Conservation (phyloP, 2,113 vertebrate genomes). For the Lepisosteus osseus region DNA sequence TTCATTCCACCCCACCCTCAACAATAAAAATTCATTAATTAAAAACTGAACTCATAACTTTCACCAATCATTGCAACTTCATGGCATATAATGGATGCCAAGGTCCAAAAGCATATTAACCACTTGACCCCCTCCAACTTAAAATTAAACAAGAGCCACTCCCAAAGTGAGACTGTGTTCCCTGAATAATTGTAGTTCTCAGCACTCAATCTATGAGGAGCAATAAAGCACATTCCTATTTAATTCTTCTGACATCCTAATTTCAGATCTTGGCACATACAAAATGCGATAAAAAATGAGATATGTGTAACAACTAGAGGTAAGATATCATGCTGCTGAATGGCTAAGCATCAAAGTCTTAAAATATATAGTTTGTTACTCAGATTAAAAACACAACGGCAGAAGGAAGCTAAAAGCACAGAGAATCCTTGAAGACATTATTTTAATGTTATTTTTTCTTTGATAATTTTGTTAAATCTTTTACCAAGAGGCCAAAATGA, state of each 20-base stretch:
- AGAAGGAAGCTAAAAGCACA: too few species aligned
- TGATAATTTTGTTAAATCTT: too few species aligned
- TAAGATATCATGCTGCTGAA: too few species aligned
- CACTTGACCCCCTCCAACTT: slow-evolving; percentile 40
- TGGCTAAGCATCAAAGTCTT: too few species aligned
- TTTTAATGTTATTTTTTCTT: too few species aligned
- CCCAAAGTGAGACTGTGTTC: slow-evolving; percentile 49
- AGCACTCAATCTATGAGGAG: slow-evolving; percentile 40
- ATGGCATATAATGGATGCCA: slow-evolving; percentile 40
- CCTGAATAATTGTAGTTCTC: slow-evolving; percentile 58
- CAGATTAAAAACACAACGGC: too few species aligned
- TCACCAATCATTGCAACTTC: slow-evolving; percentile 44
- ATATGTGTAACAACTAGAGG: too few species aligned
- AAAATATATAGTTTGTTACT: too few species aligned
- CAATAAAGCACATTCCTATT: slow-evolving; percentile 65
- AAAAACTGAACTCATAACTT: slow-evolving; percentile 44
- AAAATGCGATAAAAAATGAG: slow-evolving; percentile 49
- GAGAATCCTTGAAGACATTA: too few species aligned
- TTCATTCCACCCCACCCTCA: neutral
- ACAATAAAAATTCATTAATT: slow-evolving; percentile 33
- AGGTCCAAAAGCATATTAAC: slow-evolving; percentile 48
- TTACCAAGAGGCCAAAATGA: too few species aligned
- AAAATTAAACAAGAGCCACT: slow-evolving; percentile 40
- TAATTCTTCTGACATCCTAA: slow-evolving; percentile 57
- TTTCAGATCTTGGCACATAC: slow-evolving; percentile 46